Base-by-base conservation (phyloP, 2,888 invertebrate genomes). In the Troides oblongomaculatus region DNA sequence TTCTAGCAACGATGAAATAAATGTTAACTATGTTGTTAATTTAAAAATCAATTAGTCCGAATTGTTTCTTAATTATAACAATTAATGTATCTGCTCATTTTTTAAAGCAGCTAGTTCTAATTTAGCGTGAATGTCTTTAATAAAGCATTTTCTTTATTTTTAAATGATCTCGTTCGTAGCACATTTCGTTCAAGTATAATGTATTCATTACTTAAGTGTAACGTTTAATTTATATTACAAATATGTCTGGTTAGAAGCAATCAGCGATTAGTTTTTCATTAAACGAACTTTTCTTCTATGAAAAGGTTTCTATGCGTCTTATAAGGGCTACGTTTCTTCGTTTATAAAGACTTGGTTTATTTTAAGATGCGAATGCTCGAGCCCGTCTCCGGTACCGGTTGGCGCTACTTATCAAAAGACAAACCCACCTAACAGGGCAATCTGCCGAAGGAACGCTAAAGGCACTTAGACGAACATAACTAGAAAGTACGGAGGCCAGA, bases 391-490 rank as follows among this genome's bases (percentile, higher is more conserved):
- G 30, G 64, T 70, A 70, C 70, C 70, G 70, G 70, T 70, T 70
- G 70, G 70, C 67, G 67, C 61, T 70, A 70, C 70, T 67, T 70
- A 70, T 70, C 70, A 70, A 70, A 70, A 67, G 67, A 64, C 70
- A 67, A 70, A 70, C 70, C 64, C 67, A 67, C 70, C 70, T 67
- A 67, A 70, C 70, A 61, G 67, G 66, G 67, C 70, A 70, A 70
- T 70, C 70, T 70, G 70, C 70, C 70, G 56, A 64, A 67, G 70
- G 64, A 66, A 70, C 70, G 66, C 70, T 56, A 67, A n/a, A 43
- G 66, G 46, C 70, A 67, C 67, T 70, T 70, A 70, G 67, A 67
- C 43, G 67, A 70, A 70, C 67, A 70, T 66, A 67, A 70, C 63
- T 70, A 70, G 70, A 70, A 70, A 70, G 70, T 67, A 67, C 60